Percentiles rank a stretch among this genome's conserved stretches.
Evolutionary conservation across 2,113 vertebrate species (phyloP).

Genomic region (Polyodon spathula): DNA sequence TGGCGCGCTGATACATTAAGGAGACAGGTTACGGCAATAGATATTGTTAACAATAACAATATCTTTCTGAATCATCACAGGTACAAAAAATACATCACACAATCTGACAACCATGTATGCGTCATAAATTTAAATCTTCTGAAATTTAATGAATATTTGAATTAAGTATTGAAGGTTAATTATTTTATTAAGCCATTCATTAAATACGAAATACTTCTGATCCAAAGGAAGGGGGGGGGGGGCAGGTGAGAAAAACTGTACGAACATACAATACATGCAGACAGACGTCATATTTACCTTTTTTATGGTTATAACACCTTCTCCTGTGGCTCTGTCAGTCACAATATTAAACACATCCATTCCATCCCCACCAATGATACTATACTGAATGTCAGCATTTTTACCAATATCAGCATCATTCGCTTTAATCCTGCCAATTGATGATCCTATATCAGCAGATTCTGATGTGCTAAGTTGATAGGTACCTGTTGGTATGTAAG

Average conservation of each 20-base stretch:
- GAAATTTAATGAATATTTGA: too few species aligned
- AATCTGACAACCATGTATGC: too few species aligned
- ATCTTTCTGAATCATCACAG: too few species aligned
- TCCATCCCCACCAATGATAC: conserved; percentile 68
- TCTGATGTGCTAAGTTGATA: conserved; percentile 79
- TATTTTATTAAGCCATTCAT: too few species aligned
- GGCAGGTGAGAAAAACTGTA: background rate
- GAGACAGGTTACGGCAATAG: too few species aligned
- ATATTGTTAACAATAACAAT: too few species aligned
- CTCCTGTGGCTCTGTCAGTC: conserved; percentile 85
- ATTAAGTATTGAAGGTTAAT: too few species aligned
- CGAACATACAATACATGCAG: conserved; percentile 10
- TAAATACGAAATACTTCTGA: background rate
- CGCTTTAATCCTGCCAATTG: conserved; percentile 84
- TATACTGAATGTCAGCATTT: conserved; percentile 84
- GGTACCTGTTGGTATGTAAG: conserved; percentile 51
- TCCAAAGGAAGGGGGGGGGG: background rate
- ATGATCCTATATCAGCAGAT: conserved; percentile 69
- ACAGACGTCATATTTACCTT: conserved; percentile 56
- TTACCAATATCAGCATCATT: conserved; percentile 79
- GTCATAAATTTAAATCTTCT: too few species aligned
- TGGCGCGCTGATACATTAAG: too few species aligned
- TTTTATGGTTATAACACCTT: conserved; percentile 87
- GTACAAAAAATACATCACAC: too few species aligned
- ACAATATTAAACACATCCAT: conserved; percentile 77